Percentiles rank a stretch among this genome's conserved stretches.
phyloP scores from a whole-genome alignment of 2,888 invertebrate genomes.

The Xestia sexstrigata region DNA sequence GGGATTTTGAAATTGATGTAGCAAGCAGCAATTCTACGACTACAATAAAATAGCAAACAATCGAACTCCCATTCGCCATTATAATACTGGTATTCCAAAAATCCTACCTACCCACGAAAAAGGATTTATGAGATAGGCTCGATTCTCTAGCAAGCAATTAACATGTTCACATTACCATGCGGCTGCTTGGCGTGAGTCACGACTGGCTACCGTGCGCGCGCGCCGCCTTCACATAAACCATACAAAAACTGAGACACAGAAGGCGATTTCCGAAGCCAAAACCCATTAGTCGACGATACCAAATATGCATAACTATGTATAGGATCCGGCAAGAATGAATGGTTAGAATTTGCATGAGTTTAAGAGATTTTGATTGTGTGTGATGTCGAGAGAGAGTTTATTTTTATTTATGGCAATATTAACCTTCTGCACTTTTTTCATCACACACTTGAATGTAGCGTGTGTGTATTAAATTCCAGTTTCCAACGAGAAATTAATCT shows the following conservation, averaged over 20 bases:
- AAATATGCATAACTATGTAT: background rate
- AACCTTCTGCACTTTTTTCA: constrained; percentile 42
- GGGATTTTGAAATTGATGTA: background rate
- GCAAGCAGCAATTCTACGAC: background rate
- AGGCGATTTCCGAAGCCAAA: constrained; percentile 32
- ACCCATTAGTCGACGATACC: constrained; percentile 14
- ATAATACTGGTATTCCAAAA: constrained; percentile 19
- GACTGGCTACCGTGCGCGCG: constrained; percentile 77
- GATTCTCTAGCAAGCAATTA: constrained; percentile 80
- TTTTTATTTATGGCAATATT: background rate
- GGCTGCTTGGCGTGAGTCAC: constrained; percentile 79
- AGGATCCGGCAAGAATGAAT: background rate
- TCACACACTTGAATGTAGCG: constrained; percentile 25
- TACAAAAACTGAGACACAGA: constrained; percentile 45
- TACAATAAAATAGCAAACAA: background rate
- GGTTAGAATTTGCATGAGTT: constrained; percentile 1
- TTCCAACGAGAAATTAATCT: constrained; percentile 71
- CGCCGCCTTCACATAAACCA: constrained; percentile 58
- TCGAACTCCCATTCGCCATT: constrained; percentile 17
- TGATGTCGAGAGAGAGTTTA: background rate
- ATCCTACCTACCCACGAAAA: constrained; percentile 42
- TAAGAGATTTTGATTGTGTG: background rate
- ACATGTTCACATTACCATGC: constrained; percentile 77
- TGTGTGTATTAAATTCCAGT: constrained; percentile 66
- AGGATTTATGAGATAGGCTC: constrained; percentile 64